Evolutionary conservation across 2,797 vertebrate genomes (phyloP), one percentile per base, ranked within the genome.

Genomic region (Enteromius mattozi): DNA sequence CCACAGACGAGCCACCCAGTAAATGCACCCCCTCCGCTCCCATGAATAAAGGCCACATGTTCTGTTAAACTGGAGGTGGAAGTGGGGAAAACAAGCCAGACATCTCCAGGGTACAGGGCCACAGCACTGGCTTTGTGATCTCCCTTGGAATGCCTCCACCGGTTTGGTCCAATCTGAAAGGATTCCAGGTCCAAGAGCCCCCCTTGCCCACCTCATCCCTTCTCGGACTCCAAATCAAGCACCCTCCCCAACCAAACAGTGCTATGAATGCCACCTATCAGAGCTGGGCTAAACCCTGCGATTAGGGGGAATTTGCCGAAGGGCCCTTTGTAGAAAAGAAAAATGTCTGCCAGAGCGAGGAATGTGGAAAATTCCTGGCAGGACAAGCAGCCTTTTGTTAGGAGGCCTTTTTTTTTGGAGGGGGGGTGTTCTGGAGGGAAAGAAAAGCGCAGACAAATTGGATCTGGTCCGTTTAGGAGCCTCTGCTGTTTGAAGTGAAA

Each of bases 301-400:
- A 97, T 97, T 97, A 97, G 95, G 96, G 94, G 95, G 96, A 97
- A 96, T 97, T 97, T 93, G 95, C 96, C 95, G 95, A 97, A 96
- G 95, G 96, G 96, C 94, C 93, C 95, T 97, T 98, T 97, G 96
- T 98, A 96, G 95, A 95, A 93, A 93, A 97, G 95, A 96, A 97
- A 97, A 98, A 97, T 97, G 96, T 96, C 96, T 96, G 95, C 96
- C 96, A 95, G 93, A 96, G 94, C 93, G 92, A 96, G 96, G 97
- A 98, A 98, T 98, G 96, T 95, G 96, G 96, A 96, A 97, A 96
- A 98, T 98, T 97, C 96, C 96, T 96, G 95, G 95, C 96, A 96
- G 95, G 94, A 98, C 97, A 98, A 96, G 96, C 95, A 89, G 93
- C 92, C 94, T 96, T 98, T 98, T 98, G 97, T 98, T 97, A 89